Base-by-base conservation (phyloP, 64 coral and sea anemone genomes). In the Actinia equina region DNA sequence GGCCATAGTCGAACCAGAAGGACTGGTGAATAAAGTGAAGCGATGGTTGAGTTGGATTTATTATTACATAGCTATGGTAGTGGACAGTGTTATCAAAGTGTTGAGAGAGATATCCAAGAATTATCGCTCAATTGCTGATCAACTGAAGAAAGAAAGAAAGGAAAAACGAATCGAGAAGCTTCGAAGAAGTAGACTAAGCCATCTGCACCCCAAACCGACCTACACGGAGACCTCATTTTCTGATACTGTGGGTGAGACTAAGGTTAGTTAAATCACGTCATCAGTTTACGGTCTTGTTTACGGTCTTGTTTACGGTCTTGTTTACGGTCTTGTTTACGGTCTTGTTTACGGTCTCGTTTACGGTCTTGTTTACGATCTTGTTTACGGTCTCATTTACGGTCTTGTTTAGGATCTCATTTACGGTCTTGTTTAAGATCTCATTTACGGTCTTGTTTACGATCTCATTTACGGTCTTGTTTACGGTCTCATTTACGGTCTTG, bases 131-230 rank as follows among this genome's bases (percentile, higher is more conserved):
- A 94, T 99, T 10, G 94, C 97, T 15, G 91, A 92, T 43, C 90
- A 99, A 52, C 91, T 99, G 17, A 94, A 94, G 59, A 92, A 91
- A 44, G 97, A 94, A 60, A 74, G 91, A n/a, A 92, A 91, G 46
- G 97, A 99, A 54, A 99, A 99, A 63, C 84, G 97, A 83, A 69
- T 90, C 44, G 94, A 96, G 57, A 96, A 93, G 80, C 89, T 96
- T 19, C 65, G 94, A 4, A 80, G 79, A 7, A 85, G 77, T 79
- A 90, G 86, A 45, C 77, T 60, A 2, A 85, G 53, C 30, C 41
- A 85, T 59, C 22, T 30, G n/a, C 26, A 22, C 10, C 55, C 83
- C 11, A 52, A 59, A 54, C 4, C 83, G 27, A 59, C 51, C 5
- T 8, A 56, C 16, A 19, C 80, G 2, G 79, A 80, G 9, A 42